These are phyloP conservation scores for Buceros bicornis DNA, from an alignment of 2,797 vertebrate genomes.

Conservation along the genomic window DNA sequence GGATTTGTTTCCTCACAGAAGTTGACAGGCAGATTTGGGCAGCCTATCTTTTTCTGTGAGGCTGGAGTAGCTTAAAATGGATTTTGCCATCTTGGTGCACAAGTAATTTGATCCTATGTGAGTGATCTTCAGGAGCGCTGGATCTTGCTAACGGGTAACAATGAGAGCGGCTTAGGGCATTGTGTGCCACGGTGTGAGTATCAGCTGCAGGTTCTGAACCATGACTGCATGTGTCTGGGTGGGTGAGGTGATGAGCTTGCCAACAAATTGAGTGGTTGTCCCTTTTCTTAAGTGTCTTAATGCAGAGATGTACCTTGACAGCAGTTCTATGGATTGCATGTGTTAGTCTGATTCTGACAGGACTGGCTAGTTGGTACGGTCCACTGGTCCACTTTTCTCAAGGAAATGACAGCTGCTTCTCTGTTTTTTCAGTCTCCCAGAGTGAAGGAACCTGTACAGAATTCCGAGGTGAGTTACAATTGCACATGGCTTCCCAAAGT, in stretches of 20 bases:
- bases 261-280: not conserved
- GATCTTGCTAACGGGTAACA: not conserved
- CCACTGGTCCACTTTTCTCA: not conserved
- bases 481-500: not conserved
- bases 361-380: not conserved
- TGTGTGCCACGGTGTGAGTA: not conserved
- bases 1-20: not conserved
- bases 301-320: not conserved
- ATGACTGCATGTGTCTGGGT: not conserved
- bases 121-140: not conserved
- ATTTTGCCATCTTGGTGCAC: not conserved
- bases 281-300: not conserved
- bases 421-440: conserved; percentile 90
- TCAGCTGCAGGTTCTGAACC: not conserved
- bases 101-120: not conserved
- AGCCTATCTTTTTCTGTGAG: not conserved
- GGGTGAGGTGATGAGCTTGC: not conserved
- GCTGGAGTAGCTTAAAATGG: not conserved
- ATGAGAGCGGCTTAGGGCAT: not conserved
- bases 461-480: conserved; percentile 89
- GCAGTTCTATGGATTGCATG: not conserved
- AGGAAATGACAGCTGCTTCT: not conserved
- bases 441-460: conserved; percentile 92
- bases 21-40: not conserved
- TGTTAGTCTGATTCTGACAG: not conserved